A percentile compares a stretch with the other conserved stretches of the same genome.
These are phyloP conservation scores for Notarius lentiginosus DNA, from an alignment of 2,113 vertebrate species.

Conservation along the genomic window DNA sequence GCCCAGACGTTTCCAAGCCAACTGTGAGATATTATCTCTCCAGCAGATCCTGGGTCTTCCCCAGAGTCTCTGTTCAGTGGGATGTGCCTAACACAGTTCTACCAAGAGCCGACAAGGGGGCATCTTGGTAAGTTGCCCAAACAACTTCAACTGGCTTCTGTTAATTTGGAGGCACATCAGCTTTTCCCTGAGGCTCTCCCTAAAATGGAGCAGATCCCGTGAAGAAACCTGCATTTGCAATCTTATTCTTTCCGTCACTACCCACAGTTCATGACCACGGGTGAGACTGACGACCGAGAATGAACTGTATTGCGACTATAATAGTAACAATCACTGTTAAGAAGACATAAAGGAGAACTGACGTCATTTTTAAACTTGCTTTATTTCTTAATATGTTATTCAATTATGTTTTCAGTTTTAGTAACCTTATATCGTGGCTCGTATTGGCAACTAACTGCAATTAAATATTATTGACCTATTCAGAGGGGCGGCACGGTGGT, in stretches of 20 bases:
- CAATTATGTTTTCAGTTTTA: no score
- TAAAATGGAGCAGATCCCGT: neutral
- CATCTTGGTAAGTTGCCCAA: neutral
- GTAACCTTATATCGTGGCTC: no score
- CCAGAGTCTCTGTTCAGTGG: neutral
- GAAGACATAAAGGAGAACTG: neutral
- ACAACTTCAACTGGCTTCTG: neutral
- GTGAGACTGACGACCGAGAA: neutral
- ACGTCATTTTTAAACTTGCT: no score
- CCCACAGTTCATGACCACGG: neutral
- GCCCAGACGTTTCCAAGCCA: slow-evolving; percentile 1
- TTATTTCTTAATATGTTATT: no score
- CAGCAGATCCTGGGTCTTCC: neutral
- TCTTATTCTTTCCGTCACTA: neutral
- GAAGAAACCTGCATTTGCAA: neutral
- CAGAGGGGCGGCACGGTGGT: no score
- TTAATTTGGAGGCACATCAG: neutral
- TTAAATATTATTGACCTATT: no score
- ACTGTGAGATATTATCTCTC: neutral
- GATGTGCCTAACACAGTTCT: neutral
- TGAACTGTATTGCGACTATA: neutral
- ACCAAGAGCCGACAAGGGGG: neutral
- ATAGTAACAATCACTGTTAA: neutral
- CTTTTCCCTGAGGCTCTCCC: neutral
- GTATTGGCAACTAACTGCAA: no score